Conservation (phyloP, 1,140 invertebrate genomes). For the Listronotus oregonensis region DNA sequence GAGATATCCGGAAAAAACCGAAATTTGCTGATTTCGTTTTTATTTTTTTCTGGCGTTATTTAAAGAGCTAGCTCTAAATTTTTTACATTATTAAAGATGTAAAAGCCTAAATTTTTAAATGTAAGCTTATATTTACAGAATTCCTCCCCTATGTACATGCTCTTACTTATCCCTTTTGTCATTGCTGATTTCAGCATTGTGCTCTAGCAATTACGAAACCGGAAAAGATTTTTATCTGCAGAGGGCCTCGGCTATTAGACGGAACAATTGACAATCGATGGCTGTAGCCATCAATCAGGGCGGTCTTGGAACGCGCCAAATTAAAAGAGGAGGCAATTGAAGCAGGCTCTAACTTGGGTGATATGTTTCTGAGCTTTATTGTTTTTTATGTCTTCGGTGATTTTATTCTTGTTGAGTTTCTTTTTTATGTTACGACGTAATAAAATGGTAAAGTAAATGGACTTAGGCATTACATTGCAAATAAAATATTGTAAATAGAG, state of each 20-base stretch:
- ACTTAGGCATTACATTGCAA: too few relatives aligned
- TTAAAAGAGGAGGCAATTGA: constrained; percentile 36
- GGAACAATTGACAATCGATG: constrained; percentile 38
- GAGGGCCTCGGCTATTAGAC: constrained; percentile 28
- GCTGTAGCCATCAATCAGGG: constrained; percentile 33
- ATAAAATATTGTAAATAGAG: too few relatives aligned
- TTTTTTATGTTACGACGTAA: not conserved
- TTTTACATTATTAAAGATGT: not conserved
- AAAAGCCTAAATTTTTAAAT: not conserved
- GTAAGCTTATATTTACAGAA: constrained; percentile 1
- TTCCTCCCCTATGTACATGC: constrained; percentile 9
- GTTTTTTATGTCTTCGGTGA: constrained; percentile 18
- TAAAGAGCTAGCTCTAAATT: too few relatives aligned
- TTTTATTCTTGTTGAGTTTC: not conserved
- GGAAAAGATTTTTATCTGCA: constrained; percentile 34
- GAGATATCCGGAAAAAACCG: too few relatives aligned
- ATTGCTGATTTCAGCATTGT: constrained; percentile 34
- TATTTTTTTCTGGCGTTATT: too few relatives aligned
- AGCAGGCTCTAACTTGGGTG: constrained; percentile 10
- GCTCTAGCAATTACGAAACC: constrained; percentile 26
- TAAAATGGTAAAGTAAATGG: too few relatives aligned
- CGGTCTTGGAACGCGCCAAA: constrained; percentile 34
- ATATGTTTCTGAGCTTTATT: constrained; percentile 19
- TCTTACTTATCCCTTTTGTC: constrained; percentile 23
- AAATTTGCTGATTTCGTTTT: too few relatives aligned